Conservation (phyloP, 2,797 vertebrate species). For the Rhinatrema bivittatum region DNA sequence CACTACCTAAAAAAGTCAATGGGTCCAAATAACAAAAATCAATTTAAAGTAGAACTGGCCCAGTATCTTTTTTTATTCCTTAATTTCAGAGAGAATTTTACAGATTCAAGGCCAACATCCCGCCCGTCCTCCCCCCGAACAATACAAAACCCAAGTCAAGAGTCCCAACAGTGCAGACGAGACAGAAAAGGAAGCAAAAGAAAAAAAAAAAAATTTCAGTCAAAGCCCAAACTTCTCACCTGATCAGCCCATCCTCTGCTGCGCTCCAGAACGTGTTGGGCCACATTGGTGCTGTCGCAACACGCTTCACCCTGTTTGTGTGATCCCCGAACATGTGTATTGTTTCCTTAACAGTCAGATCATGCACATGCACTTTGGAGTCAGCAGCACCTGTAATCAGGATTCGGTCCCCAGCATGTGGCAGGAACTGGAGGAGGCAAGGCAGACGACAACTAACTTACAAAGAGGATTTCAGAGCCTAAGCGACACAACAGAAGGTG, state of each 20-base stretch:
- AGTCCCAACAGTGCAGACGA: too few relatives aligned
- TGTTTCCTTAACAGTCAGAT: slow-evolving; percentile 90
- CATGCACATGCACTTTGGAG: slow-evolving; percentile 96
- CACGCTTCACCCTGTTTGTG: slow-evolving; percentile 92
- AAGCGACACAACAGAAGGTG: too few relatives aligned
- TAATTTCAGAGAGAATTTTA: too few relatives aligned
- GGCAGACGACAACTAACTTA: too few relatives aligned
- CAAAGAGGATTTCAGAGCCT: neutral
- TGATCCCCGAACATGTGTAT: slow-evolving; percentile 98
- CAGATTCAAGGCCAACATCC: too few relatives aligned
- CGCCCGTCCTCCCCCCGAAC: too few relatives aligned
- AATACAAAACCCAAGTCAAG: too few relatives aligned
- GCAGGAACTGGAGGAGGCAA: slow-evolving; percentile 75
- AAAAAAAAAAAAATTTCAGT: too few relatives aligned
- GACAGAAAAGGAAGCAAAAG: neutral
- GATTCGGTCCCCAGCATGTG: slow-evolving; percentile 90
- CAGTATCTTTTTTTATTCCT: too few relatives aligned
- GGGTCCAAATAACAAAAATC: too few relatives aligned
- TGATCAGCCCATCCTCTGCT: slow-evolving; percentile 89
- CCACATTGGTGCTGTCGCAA: slow-evolving; percentile 96
- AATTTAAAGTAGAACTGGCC: too few relatives aligned
- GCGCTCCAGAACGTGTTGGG: slow-evolving; percentile 98
- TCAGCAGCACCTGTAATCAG: slow-evolving; percentile 92
- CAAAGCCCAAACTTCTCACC: slow-evolving; percentile 49
- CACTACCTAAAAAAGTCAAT: too few relatives aligned